Evolutionary conservation across 2,888 invertebrate species (phyloP).

Genomic region (Celastrina argiolus): DNA sequence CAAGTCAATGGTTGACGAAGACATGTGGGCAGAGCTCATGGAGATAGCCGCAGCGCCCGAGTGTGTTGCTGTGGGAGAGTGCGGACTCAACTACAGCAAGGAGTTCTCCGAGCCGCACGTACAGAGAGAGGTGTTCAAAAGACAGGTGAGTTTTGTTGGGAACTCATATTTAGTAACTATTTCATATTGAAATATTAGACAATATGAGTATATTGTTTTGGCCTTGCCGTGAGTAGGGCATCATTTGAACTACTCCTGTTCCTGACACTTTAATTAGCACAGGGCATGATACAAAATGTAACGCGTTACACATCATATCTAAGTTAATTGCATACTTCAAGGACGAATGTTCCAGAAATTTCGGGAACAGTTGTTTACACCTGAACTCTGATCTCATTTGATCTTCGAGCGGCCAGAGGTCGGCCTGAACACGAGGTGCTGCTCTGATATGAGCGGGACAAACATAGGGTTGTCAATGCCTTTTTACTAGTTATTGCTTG

Average conservation of each 20-base stretch:
- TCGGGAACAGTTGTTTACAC: slow-evolving; percentile 5
- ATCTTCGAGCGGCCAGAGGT: slow-evolving; percentile 29
- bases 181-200: too few relatives aligned
- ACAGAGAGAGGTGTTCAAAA: slow-evolving; percentile 91
- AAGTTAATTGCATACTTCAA: not conserved
- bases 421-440: slow-evolving; percentile 8
- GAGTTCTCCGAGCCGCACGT: slow-evolving; percentile 94
- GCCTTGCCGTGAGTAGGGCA: not conserved
- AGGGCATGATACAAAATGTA: not conserved
- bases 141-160: slow-evolving; percentile 80
- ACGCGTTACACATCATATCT: not conserved
- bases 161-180: not conserved
- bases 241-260: not conserved
- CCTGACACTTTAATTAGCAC: not conserved
- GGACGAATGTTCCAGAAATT: not conserved
- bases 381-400: slow-evolving; percentile 25
- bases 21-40: slow-evolving; percentile 86
- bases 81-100: slow-evolving; percentile 95
- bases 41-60: slow-evolving; percentile 88
- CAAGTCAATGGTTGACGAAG: slow-evolving; percentile 87
- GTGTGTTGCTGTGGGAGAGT: slow-evolving; percentile 96
- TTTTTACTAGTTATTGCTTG: too few relatives aligned
- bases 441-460: not conserved
- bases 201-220: not conserved
- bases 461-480: not conserved